A percentile compares a stretch with the other conserved stretches of the same genome.
Conservation (phyloP, 2,797 vertebrate species). For the Onychomys leucogaster region DNA sequence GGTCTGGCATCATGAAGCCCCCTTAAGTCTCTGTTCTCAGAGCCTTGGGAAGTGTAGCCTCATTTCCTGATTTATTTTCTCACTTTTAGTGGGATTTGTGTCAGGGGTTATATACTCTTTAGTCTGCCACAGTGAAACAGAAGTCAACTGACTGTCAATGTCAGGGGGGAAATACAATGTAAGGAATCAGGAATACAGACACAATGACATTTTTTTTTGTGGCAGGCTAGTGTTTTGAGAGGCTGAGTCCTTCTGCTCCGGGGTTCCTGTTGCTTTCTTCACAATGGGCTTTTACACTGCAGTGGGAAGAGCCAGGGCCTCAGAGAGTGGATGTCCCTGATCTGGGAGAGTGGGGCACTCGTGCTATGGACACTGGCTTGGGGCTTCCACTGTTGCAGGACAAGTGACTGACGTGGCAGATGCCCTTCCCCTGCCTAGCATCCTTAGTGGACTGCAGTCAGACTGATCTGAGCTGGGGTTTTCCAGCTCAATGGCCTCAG, state of each 20-base stretch:
- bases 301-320: not conserved
- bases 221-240: not conserved
- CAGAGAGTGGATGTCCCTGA: not conserved
- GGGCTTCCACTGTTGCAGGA: not conserved
- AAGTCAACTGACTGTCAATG: not conserved
- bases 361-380: accelerated
- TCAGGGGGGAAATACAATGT: not conserved
- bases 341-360: accelerated
- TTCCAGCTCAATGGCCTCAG: accelerated
- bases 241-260: accelerated
- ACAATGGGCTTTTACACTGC: not conserved
- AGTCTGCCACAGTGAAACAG: not conserved
- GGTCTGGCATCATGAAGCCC: not conserved
- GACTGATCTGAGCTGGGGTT: not conserved
- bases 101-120: not conserved
- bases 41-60: not conserved
- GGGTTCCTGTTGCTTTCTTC: not conserved
- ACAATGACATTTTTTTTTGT: not conserved
- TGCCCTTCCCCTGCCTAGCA: no score
- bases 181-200: not conserved
- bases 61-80: not conserved
- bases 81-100: not conserved
- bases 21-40: not conserved
- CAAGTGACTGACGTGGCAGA: accelerated
- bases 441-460: not conserved